phyloP scores from a whole-genome alignment of 1,140 invertebrate genomes.

The Anadara kagoshimensis region DNA sequence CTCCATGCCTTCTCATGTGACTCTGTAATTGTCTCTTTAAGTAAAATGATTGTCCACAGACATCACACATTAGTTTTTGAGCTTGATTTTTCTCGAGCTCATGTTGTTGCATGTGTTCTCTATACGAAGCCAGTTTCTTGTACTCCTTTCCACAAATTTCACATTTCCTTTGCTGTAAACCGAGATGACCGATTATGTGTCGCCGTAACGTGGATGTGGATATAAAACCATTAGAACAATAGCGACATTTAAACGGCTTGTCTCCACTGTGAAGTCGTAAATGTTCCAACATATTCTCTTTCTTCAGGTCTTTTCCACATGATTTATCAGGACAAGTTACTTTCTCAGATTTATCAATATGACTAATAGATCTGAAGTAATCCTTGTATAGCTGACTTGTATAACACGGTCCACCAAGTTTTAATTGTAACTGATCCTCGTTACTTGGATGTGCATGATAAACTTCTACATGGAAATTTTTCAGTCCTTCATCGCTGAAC shows the following conservation, averaged over 20 bases:
- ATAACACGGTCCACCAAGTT: slow-evolving; percentile 51
- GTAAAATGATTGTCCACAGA: slow-evolving; percentile 78
- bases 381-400: slow-evolving; percentile 55
- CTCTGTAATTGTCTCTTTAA: slow-evolving; percentile 77
- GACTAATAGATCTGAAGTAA: slow-evolving; percentile 52
- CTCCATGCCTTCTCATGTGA: slow-evolving; percentile 79
- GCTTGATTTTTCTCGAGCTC: slow-evolving; percentile 52
- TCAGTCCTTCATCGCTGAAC: slow-evolving; percentile 59
- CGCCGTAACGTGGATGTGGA: slow-evolving; percentile 57
- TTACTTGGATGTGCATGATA: slow-evolving; percentile 60
- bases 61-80: slow-evolving; percentile 75
- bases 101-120: slow-evolving; percentile 60
- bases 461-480: slow-evolving; percentile 62
- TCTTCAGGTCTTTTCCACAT: slow-evolving; percentile 59
- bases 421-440: slow-evolving; percentile 51
- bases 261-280: slow-evolving; percentile 63
- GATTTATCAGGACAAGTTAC: slow-evolving; percentile 58
- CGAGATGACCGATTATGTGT: slow-evolving; percentile 67
- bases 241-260: slow-evolving; percentile 60
- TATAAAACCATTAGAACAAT: slow-evolving; percentile 59
- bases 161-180: slow-evolving; percentile 56
- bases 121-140: slow-evolving; percentile 54
- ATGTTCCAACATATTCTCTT: slow-evolving; percentile 63
- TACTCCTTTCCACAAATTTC: slow-evolving; percentile 64
- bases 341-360: slow-evolving; percentile 38